Evolutionary conservation across 2,888 invertebrate genomes (phyloP), one percentile per base, ranked within the genome.

Genomic region (Andrena hattorfiana): DNA sequence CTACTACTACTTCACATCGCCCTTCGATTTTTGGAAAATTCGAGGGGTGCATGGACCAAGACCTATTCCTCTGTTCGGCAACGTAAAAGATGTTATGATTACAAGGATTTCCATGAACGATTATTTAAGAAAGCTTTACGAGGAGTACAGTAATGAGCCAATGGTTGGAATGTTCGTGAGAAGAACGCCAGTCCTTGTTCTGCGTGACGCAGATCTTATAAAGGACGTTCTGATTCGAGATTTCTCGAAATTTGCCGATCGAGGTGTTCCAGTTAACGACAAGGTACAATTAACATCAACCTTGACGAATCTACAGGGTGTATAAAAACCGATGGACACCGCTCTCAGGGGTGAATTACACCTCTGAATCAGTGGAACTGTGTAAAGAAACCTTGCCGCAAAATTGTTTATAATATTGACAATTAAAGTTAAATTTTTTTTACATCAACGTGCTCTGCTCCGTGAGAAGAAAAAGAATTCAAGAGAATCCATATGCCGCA

Each of bases 161-260:
- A 56, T 94, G 49, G 91, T 94, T 13, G 95, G 95, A 0, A 89
- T 95, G 1, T 95, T 90, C 74, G 87, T 87, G 13, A 85, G 91
- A 5, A 89, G 92, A 1, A 86, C 71, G 1, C 95, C 95, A 0
- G 86, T 93, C 10, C 70, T 95, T 1, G 6, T 95, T 16, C 54
- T 94, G 0, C 68, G 91, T 1, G 94, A 91, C 80, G 93, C 94
- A 0, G 92, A 94, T 10, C 72, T 94, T 7, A 91, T 94, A 7
- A 92, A 90, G 32, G 92, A 93, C 4, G 89, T 95, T 0, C 89
- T 94, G 20, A 94, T 95, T 10, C 93, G 92, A 10, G 93, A 95
- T 59, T 95, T 95, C 28, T 93, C 93, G 13, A 90, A 69, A 5
- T 89, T 93, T 48, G 71, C 87, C 2, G 84, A 90, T 30, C 91